phyloP scores from a whole-genome alignment of 1,140 invertebrate genomes.

The Physella acuta region DNA sequence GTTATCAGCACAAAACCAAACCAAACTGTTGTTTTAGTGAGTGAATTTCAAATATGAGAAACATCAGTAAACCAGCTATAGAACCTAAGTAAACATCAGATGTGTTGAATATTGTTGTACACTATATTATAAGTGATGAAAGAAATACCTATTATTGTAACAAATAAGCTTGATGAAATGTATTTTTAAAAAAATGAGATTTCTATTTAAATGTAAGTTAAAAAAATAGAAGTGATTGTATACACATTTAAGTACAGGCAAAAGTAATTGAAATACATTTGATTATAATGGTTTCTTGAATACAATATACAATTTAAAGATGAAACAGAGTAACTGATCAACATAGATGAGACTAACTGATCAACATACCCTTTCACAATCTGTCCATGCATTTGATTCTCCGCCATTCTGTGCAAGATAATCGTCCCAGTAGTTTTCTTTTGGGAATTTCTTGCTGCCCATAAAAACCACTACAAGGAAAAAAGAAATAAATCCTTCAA shows the following conservation, averaged over 20 bases:
- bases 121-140: too few relatives aligned
- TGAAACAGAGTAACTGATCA: too few relatives aligned
- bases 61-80: too few relatives aligned
- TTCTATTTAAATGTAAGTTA: background rate
- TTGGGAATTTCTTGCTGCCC: slow-evolving; percentile 71
- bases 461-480: slow-evolving; percentile 59
- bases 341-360: background rate
- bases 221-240: background rate
- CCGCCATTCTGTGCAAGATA: slow-evolving; percentile 79
- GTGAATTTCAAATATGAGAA: too few relatives aligned
- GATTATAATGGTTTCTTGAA: background rate
- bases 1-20: too few relatives aligned
- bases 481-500: background rate
- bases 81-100: too few relatives aligned
- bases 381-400: slow-evolving; percentile 79
- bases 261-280: background rate
- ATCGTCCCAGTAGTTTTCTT: slow-evolving; percentile 83
- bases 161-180: too few relatives aligned
- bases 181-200: too few relatives aligned
- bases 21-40: too few relatives aligned
- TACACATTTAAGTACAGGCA: background rate
- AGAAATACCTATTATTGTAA: too few relatives aligned
- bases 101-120: too few relatives aligned
- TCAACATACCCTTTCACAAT: slow-evolving; percentile 69
- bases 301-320: too few relatives aligned